Evolutionary conservation across 2,888 invertebrate genomes (phyloP), one percentile per base, ranked within the genome.

Genomic region (Hypsopygia costalis): DNA sequence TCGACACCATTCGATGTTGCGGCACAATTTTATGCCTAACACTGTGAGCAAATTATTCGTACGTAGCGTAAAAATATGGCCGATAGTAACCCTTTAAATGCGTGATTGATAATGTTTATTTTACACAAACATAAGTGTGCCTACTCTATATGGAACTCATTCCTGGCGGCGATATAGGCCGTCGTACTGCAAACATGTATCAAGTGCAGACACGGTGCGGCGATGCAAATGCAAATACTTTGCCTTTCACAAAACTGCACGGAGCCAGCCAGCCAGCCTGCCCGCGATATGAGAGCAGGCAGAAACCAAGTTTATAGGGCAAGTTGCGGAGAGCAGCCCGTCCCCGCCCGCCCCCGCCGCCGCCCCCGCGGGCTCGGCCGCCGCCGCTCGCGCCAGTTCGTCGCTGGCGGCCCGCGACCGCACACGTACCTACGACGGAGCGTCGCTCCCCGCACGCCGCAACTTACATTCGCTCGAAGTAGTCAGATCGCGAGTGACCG

Each of bases 291-390:
- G 68, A 72, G 71, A 72, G 73, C 71, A 59, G 58, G 57, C 71
- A 72, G 69, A 73, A 77, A 74, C 65, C 76, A 73, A 79, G 74
- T 80, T 78, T 79, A 66, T 78, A 77, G 82, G 77, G 71, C 77
- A 68, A 62, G 64, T 66, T 62, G 72, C 55, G 58, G 69, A 58
- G 60, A 59, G 59, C 58, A 54, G 45, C 49, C 34, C 45, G 40
- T 42, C 41, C 31, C 48, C 31, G 43, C 49, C 46, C 42, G 29
- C 39, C 50, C 40, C 38, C 47, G 44, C 51, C 39, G 46, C 46
- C 38, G 33, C 34, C 43, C 42, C 44, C 40, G 43, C 41, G 51
- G 47, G 39, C 41, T 52, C 53, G 56, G 49, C 41, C 45, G 51
- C 40, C 34, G 46, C 34, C 46, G 51, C 42, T n/a, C 40, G 46